phyloP scores from a whole-genome alignment of 35 echinoderm and acorn worm genomes.

The Heliocidaris tuberculata region DNA sequence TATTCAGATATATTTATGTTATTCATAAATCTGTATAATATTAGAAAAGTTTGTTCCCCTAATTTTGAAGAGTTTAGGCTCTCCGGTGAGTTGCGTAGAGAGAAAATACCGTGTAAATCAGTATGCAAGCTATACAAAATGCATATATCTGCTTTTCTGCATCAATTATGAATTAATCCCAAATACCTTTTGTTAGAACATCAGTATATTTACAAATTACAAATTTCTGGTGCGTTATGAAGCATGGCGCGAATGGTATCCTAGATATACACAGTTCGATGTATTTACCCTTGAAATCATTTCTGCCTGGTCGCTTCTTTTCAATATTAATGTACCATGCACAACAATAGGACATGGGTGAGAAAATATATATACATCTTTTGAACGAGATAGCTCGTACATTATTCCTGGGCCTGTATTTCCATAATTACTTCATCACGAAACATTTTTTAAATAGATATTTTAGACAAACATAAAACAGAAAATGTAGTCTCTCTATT shows the following conservation, averaged over 20 bases:
- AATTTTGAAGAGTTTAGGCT: too few species aligned
- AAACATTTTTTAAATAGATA: too few species aligned
- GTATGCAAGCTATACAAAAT: background rate
- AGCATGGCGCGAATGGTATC: background rate
- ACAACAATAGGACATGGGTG: background rate
- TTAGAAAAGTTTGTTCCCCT: too few species aligned
- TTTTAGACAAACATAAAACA: too few species aligned
- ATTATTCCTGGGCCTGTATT: too few species aligned
- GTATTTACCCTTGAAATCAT: background rate
- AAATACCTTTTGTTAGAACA: background rate
- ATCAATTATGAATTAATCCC: background rate
- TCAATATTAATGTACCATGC: too few species aligned
- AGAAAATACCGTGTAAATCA: background rate
- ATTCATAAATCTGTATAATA: too few species aligned
- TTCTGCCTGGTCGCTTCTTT: background rate
- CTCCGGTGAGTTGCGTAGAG: too few species aligned
- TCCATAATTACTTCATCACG: too few species aligned
- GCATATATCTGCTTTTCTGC: background rate
- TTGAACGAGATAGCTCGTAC: background rate
- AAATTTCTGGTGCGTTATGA: background rate
- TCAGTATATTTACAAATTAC: background rate
- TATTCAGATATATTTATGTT: too few species aligned
- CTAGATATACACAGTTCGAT: background rate
- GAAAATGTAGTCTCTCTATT: too few species aligned
- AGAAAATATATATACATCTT: background rate